A percentile compares a stretch with the other conserved stretches of the same genome.
Conservation (phyloP, 2,888 invertebrate species). For the Pyrrhia umbra region DNA sequence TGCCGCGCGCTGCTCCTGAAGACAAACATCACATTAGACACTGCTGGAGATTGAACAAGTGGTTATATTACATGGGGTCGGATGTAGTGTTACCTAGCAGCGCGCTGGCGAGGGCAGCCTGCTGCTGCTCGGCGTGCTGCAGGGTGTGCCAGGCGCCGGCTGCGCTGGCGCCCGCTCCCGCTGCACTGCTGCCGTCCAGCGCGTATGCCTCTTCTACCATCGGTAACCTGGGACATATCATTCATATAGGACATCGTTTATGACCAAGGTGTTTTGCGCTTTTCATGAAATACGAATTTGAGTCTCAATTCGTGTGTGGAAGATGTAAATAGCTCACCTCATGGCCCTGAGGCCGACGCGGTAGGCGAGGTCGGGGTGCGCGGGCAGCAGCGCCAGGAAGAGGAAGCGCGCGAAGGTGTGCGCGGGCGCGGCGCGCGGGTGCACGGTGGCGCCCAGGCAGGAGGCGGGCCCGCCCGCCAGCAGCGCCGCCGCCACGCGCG, state of each 20-base stretch:
- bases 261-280: too few species aligned
- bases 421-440: constrained; percentile 95
- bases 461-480: constrained; percentile 94
- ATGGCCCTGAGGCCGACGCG: constrained; percentile 94
- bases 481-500: constrained; percentile 92
- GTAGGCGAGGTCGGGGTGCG: constrained; percentile 95
- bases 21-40: background rate
- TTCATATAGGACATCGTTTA: background rate
- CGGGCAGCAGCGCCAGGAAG: constrained; percentile 93
- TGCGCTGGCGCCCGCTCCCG: constrained; percentile 89
- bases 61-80: background rate
- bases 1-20: constrained; percentile 89
- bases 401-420: constrained; percentile 95
- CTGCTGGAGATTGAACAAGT: too few species aligned
- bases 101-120: constrained; percentile 94
- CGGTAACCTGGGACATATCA: constrained; percentile 88
- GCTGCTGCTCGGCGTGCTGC: constrained; percentile 95
- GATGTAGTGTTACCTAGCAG: constrained; percentile 89
- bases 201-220: constrained; percentile 92
- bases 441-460: constrained; percentile 93
- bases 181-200: constrained; percentile 74
- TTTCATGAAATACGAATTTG: too few species aligned
- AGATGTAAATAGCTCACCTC: constrained; percentile 76
- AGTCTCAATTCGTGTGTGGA: too few species aligned
- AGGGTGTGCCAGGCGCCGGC: constrained; percentile 95